Base-by-base conservation (phyloP, 2,888 invertebrate genomes). In the Entomobrya multifasciata region DNA sequence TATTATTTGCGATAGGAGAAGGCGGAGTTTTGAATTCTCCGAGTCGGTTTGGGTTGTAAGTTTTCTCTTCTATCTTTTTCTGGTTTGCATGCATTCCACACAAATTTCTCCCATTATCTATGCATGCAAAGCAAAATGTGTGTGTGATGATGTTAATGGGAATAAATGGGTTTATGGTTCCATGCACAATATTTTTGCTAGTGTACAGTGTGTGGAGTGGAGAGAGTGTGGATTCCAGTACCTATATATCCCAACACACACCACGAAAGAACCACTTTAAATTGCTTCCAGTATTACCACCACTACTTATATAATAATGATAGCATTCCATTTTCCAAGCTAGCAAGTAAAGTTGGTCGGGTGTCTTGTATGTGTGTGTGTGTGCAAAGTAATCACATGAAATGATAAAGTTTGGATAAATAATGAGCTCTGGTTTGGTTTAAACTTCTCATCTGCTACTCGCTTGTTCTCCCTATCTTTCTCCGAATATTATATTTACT, bases 401-500 rank as follows among this genome's bases (percentile, higher is more conserved):
- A 77, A 77, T 77, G 77, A 57, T 77, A 77, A 77, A 77, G 77
- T 77, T 77, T 77, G 77, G 77, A 77, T 77, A 77, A 77, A 77
- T 77, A 77, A 77, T 77, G 77, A 77, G 55, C 76, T 76, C 27
- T 52, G 74, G 52, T 49, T 74, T 65, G 65, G 65, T 62, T 62
- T 62, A 30, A 22, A 27, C 36, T 36, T 36, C 36, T 36, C 36
- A 36, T 36, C 36, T 36, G 36, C n/a, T n/a, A n/a, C n/a, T n/a
- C n/a, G n/a, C n/a, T n/a, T n/a, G n/a, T n/a, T n/a, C n/a, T n/a
- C n/a, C n/a, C n/a, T n/a, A n/a, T n/a, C n/a, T n/a, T n/a, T n/a
- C n/a, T n/a, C n/a, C n/a, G n/a, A n/a, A n/a, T n/a, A n/a, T n/a
- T n/a, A n/a, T n/a, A n/a, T n/a, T n/a, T n/a, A n/a, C n/a, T n/a